Base-by-base conservation (phyloP, 2,113 vertebrate genomes). In the Oostethus manadensis region DNA sequence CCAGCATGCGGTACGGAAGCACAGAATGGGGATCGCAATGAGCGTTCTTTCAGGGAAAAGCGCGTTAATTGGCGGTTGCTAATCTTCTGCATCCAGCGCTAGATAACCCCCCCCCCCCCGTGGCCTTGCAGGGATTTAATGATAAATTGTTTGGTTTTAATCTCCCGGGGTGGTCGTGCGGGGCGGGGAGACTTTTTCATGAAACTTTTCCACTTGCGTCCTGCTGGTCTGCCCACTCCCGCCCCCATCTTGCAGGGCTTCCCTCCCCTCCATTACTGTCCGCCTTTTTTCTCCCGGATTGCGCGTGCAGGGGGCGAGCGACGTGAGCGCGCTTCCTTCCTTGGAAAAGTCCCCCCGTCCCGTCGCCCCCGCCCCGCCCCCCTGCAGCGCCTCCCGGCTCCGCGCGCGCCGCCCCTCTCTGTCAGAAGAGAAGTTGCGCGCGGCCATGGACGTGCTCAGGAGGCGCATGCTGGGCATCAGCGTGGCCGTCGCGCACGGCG, bases 401-500 rank as follows among this genome's bases (percentile, higher is more conserved):
- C 10, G 10, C 22, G 6, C 4, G 7, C 40, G 17, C 47, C 1
- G 43, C 21, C 62, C 20, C 43, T 43, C 5, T 4, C 14, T 63
- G 38, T 8, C 21, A 8, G 21, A 21, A 5, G 18, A 3, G 53
- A 40, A 38, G 35, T 40, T 40, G 38, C 23, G 6, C 10, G 33
- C 18, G 53, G 26, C 10, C 68, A 91, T 90, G 90, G 88, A 90
- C 3, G 79, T 89, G 77, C 72, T 86, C 1, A 80, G 68, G 74
- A 92, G 90, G 70, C 91, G 94, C 2, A 18, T 88, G 71, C 64
- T 93, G 82, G 94, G 93, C 57, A 91, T 98, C 59, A 87, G 89
- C n/a, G 94, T 97, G 87, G 95, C 95, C 59, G 90, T 97, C 40
- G 94, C 94, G 58, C 95, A 97, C 86, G 95, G 95, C 18, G 73